Percentiles rank a stretch among this genome's conserved stretches.
Evolutionary conservation across 1,140 invertebrate genomes (phyloP).

Genomic region (Apis florea): DNA sequence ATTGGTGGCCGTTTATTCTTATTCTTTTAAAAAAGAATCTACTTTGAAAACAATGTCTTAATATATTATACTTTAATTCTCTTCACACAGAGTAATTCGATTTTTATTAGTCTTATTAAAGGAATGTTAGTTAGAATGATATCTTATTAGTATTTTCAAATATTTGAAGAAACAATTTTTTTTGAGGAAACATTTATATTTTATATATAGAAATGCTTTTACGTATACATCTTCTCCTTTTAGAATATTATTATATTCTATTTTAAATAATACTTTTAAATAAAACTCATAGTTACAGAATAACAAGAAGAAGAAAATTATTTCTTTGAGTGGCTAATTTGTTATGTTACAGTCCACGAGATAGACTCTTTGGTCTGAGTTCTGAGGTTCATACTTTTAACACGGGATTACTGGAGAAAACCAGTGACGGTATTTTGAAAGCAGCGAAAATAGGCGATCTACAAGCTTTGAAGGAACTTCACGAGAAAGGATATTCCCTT

Average conservation of each 20-base stretch:
- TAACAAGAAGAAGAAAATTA: neutral
- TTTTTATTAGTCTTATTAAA: no score
- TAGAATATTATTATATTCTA: no score
- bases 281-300: neutral
- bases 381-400: conserved; percentile 76
- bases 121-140: no score
- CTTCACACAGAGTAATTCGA: no score
- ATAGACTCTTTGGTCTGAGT: conserved; percentile 76
- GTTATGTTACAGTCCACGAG: conserved; percentile 72
- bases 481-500: conserved; percentile 91
- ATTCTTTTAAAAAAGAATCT: no score
- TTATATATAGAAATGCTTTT: no score
- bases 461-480: conserved; percentile 88
- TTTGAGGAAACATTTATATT: no score
- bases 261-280: neutral
- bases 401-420: conserved; percentile 87
- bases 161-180: no score
- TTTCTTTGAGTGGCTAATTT: neutral
- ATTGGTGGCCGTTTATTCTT: no score
- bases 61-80: no score
- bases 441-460: conserved; percentile 90
- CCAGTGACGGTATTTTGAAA: conserved; percentile 89
- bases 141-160: no score
- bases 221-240: rapidly evolving
- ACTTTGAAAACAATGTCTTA: no score